These are phyloP conservation scores for Mixornis gularis DNA, from an alignment of 2,113 vertebrate species.

Conservation along the genomic window DNA sequence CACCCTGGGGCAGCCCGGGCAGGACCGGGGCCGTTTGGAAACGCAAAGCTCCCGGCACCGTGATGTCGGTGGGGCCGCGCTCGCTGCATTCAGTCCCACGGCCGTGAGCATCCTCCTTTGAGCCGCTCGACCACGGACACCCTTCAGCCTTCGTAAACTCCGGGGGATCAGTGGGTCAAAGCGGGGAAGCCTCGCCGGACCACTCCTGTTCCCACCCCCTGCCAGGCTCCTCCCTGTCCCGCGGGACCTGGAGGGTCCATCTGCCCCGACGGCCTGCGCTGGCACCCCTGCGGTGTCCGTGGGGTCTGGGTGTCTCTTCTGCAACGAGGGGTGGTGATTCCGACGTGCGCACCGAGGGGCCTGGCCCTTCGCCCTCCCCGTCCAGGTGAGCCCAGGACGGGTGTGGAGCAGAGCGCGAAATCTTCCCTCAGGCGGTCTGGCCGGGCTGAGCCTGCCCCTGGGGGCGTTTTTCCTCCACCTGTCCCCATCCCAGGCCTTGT, in stretches of 20 bases:
- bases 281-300: neutral
- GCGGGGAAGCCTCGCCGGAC: neutral
- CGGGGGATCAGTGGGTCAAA: neutral
- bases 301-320: neutral
- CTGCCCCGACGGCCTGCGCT: too few relatives aligned
- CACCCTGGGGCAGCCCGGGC: neutral
- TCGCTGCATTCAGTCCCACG: neutral
- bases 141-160: neutral
- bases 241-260: neutral
- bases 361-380: neutral
- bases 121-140: neutral
- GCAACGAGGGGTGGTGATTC: neutral
- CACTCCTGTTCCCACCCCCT: neutral
- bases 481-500: too few relatives aligned
- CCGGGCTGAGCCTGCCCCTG: neutral
- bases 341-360: fast-evolving
- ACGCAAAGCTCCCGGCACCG: neutral
- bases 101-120: neutral
- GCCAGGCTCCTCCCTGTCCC: too few relatives aligned
- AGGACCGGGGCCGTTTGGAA: neutral
- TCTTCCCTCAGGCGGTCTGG: neutral
- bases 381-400: neutral
- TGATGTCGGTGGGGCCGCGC: neutral
- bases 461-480: fast-evolving
- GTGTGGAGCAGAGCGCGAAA: neutral